Evolutionary conservation across 1,140 invertebrate species (phyloP).

Genomic region (Teleogryllus occipitalis): DNA sequence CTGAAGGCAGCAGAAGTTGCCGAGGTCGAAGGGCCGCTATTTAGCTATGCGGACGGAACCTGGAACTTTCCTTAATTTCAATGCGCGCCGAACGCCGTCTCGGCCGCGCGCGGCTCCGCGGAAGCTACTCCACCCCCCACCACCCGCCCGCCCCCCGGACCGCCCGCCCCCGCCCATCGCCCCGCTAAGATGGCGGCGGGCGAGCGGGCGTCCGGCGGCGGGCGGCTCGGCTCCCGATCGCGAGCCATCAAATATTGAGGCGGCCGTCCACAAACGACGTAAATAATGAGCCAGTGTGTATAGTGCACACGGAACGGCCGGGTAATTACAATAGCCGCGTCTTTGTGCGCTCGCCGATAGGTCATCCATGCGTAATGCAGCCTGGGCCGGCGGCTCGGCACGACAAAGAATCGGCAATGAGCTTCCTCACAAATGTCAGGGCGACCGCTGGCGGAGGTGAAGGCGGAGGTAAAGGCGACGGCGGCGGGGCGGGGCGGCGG

Average conservation of each 20-base stretch:
- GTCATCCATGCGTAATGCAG: not conserved
- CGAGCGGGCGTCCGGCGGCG: not conserved
- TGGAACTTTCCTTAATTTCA: not conserved
- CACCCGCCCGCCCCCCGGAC: no score
- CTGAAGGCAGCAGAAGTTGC: no score
- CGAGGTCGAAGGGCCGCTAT: no score
- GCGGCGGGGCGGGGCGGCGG: no score
- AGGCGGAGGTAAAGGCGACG: not conserved
- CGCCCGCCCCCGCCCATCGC: not conserved
- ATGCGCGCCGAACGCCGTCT: not conserved
- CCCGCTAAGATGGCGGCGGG: not conserved
- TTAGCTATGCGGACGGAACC: not conserved
- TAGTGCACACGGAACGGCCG: not conserved
- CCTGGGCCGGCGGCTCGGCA: not conserved
- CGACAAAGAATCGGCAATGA: constrained; percentile 3
- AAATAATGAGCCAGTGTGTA: constrained; percentile 4
- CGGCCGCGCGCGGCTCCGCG: not conserved
- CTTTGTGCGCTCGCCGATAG: not conserved
- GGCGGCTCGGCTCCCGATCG: not conserved
- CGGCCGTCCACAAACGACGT: not conserved
- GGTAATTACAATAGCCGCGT: not conserved
- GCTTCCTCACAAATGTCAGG: not conserved
- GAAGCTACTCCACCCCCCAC: not conserved
- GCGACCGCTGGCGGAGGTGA: not conserved
- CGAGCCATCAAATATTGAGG: constrained; percentile 3